These are phyloP conservation scores for Dione juno DNA, from an alignment of 2,888 invertebrate genomes.

Conservation along the genomic window DNA sequence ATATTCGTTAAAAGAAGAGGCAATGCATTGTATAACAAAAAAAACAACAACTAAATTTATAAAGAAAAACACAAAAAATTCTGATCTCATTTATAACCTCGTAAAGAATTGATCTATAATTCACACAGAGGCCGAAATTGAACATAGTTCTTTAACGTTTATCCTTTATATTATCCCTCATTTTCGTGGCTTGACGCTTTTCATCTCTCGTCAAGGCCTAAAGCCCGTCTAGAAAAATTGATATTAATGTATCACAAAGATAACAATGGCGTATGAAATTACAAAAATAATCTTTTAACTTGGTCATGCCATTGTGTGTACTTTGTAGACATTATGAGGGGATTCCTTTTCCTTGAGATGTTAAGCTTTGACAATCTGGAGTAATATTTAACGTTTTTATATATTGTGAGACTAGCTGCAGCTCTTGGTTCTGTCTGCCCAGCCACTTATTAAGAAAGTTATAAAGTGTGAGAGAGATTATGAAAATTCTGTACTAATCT, in stretches of 20 bases:
- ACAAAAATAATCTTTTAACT: slow-evolving; percentile 32
- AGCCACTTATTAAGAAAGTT: background rate
- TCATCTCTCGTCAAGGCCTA: slow-evolving; percentile 31
- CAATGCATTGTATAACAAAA: background rate
- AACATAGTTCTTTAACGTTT: slow-evolving; percentile 16
- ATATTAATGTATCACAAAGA: slow-evolving; percentile 41
- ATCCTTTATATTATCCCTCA: slow-evolving; percentile 16
- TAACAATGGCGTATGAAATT: slow-evolving; percentile 37
- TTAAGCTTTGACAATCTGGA: slow-evolving; percentile 8
- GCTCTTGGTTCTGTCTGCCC: background rate
- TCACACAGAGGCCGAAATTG: slow-evolving; percentile 1
- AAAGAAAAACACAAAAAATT: background rate
- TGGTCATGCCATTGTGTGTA: slow-evolving; percentile 25
- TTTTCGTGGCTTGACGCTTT: slow-evolving; percentile 28
- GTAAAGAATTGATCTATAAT: slow-evolving; percentile 1
- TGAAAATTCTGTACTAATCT: too few relatives aligned
- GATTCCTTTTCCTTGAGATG: slow-evolving; percentile 23
- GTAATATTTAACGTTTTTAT: slow-evolving; percentile 18
- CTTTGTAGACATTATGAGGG: slow-evolving; percentile 29
- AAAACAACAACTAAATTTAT: background rate
- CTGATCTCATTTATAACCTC: background rate
- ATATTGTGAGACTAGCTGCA: background rate
- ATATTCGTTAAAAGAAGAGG: background rate
- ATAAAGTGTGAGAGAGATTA: too few relatives aligned
- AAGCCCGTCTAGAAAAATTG: slow-evolving; percentile 37